phyloP scores from a whole-genome alignment of 1,140 invertebrate genomes.

The Plutomurus gul region DNA sequence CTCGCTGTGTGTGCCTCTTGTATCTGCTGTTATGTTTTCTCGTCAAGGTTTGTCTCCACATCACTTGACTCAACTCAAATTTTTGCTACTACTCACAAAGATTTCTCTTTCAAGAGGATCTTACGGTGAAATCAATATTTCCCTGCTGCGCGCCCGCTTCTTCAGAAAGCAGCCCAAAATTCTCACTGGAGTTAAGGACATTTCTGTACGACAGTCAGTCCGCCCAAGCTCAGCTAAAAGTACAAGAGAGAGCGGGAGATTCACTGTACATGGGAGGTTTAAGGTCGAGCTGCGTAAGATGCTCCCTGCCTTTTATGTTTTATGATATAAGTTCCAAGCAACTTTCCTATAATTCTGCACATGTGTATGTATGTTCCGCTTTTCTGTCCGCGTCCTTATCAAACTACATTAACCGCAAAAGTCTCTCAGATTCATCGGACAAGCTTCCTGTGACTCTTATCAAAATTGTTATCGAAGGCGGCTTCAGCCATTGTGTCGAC shows the following conservation, averaged over 20 bases:
- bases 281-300: background rate
- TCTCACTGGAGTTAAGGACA: background rate
- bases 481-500: too few species aligned
- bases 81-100: background rate
- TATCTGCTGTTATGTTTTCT: background rate
- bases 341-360: background rate
- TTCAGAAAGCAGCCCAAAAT: background rate
- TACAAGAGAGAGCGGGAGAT: background rate
- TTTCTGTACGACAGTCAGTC: background rate
- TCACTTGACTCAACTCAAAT: conserved; percentile 1
- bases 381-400: background rate
- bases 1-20: background rate
- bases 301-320: background rate
- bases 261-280: background rate
- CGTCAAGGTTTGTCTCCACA: background rate
- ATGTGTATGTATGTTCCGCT: background rate
- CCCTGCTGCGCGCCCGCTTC: background rate
- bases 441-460: too few species aligned
- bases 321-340: background rate
- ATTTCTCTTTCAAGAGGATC: background rate
- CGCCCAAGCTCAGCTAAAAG: background rate
- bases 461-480: too few species aligned
- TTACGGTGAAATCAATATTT: background rate
- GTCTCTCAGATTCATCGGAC: too few species aligned
- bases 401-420: too few species aligned